Evolutionary conservation across 2,113 vertebrate species (phyloP), one percentile per base, ranked within the genome.

Genomic region (Takifugu bimaculatus): DNA sequence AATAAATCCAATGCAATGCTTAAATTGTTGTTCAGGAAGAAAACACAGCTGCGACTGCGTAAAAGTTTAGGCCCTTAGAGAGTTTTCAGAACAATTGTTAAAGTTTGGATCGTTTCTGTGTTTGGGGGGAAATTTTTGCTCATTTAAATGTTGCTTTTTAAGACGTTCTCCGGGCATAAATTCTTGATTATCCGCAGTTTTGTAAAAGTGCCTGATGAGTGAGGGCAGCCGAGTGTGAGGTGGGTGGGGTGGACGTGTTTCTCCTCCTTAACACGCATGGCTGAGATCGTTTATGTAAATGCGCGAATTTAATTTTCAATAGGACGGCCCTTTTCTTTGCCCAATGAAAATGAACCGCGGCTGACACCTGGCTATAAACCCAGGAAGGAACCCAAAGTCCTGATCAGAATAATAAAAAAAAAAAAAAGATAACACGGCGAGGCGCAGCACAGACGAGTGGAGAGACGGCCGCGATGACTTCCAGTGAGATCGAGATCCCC

Each of bases 301-400:
- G 77, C 63, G 66, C 80, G 88, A 84, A 88, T 92, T 91, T 67
- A 80, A 89, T 91, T 90, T 87, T 85, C 71, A 88, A 88, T 87
- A 93, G 93, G 93, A 91, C 77, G 85, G 92, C 88, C 95, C 93
- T 88, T 90, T 90, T 89, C 90, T 91, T 88, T 91, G 89, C 91
- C 95, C 95, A 97, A 98, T 98, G 89, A 96, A 93, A 95, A 88
- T 70, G 79, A 91, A 75, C 89, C 89, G 84, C 82, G 88, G 88
- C 89, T 91, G 94, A 95, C 95, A 98, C 95, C 95, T 98, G 95
- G 94, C 92, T 96, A 96, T 95, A 97, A 93, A 95, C 93, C 89
- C 92, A 81, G 90, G 87, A 85, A 87, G 86, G 74, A 88, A 83
- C 88, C 89, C 92, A 89, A 85, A 91, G 87, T 89, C 90, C 88